Percentiles rank a stretch among this genome's conserved stretches.
phyloP scores from a whole-genome alignment of 2,888 invertebrate species.

The Spicauda simplicius region DNA sequence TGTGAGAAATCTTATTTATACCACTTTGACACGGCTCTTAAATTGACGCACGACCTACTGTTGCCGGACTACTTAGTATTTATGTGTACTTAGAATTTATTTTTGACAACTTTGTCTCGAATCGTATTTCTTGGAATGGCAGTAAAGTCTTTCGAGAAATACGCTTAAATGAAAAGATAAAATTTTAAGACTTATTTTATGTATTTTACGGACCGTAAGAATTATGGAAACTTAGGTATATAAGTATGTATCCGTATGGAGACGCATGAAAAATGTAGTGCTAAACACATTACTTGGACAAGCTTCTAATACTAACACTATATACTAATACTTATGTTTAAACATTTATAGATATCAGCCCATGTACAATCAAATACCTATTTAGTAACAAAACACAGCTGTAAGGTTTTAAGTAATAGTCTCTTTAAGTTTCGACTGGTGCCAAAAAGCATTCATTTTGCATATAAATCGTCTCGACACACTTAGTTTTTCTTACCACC shows the following conservation, averaged over 20 bases:
- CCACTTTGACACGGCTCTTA: constrained; percentile 31
- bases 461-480: constrained; percentile 15
- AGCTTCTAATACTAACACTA: too few species aligned
- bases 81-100: constrained; percentile 21
- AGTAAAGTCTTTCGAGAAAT: neutral
- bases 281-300: too few species aligned
- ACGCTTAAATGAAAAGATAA: constrained; percentile 2
- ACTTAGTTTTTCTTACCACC: constrained; percentile 13
- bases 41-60: constrained; percentile 29
- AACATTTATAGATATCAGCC: too few species aligned
- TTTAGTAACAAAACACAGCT: too few species aligned
- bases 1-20: constrained; percentile 34
- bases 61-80: constrained; percentile 13
- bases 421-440: neutral
- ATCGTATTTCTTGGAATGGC: neutral
- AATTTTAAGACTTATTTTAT: neutral
- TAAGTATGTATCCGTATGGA: too few species aligned
- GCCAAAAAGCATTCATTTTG: constrained; percentile 10
- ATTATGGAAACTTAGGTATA: too few species aligned
- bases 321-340: too few species aligned
- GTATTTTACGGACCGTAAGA: too few species aligned
- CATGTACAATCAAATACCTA: too few species aligned
- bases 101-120: constrained; percentile 11
- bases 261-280: too few species aligned
- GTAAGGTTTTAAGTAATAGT: too few species aligned